phyloP scores from a whole-genome alignment of 1,140 invertebrate species.

The Papilio machaon region DNA sequence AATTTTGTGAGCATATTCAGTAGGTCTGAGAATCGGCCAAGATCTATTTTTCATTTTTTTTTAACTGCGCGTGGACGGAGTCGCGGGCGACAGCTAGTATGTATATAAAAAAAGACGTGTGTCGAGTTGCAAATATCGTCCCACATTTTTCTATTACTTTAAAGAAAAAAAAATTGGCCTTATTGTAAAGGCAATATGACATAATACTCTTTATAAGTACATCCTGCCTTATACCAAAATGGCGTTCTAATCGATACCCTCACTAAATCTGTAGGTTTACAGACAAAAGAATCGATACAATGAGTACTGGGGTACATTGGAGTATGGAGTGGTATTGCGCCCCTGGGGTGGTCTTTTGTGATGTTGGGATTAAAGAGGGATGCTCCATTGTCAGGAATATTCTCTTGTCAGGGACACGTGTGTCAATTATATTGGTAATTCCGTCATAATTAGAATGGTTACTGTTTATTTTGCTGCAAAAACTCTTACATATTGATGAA shows the following conservation, averaged over 20 bases:
- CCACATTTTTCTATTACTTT: background rate
- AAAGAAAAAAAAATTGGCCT: background rate
- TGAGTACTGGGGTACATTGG: conserved; percentile 15
- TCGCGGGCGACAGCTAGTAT: no score
- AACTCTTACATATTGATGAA: background rate
- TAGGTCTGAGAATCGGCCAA: no score
- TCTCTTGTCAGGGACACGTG: conserved; percentile 13
- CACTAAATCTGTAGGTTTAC: conserved; percentile 18
- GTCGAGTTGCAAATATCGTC: background rate
- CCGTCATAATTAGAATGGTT: conserved; percentile 14
- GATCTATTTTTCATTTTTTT: no score
- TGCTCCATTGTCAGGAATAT: conserved; percentile 23
- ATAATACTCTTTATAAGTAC: background rate
- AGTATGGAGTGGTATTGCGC: conserved; percentile 3
- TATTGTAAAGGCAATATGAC: background rate
- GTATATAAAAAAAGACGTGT: no score
- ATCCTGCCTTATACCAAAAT: background rate
- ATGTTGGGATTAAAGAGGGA: conserved; percentile 24
- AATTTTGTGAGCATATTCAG: no score
- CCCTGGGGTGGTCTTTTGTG: conserved; percentile 29
- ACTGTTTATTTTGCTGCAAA: conserved; percentile 21
- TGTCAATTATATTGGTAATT: conserved; percentile 24
- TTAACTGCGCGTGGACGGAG: no score
- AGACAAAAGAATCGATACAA: conserved; percentile 34
- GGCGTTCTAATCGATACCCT: conserved; percentile 26